Evolutionary conservation across 1,140 invertebrate genomes (phyloP).

Genomic region (Micrasema minimum): DNA sequence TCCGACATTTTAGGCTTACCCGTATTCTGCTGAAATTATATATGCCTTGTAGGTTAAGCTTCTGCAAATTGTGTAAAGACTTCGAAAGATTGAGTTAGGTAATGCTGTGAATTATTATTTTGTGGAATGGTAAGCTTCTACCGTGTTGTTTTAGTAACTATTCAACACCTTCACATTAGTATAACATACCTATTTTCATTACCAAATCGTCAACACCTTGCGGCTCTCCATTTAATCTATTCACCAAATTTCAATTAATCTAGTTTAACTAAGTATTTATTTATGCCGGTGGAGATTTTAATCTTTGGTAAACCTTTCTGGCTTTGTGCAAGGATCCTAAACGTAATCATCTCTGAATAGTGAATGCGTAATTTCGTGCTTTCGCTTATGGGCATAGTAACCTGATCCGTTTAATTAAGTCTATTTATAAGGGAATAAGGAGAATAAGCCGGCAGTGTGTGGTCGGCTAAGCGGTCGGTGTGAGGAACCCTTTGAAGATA

Average conservation of each 20-base stretch:
- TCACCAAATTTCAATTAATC: background rate
- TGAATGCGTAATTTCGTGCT: slow-evolving; percentile 2
- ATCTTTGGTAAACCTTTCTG: background rate
- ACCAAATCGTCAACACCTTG: background rate
- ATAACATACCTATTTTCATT: too few relatives aligned
- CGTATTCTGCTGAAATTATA: too few relatives aligned
- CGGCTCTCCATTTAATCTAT: background rate
- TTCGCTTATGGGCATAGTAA: slow-evolving; percentile 8
- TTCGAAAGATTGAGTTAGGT: too few relatives aligned
- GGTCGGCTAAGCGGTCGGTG: background rate
- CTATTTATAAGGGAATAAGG: slow-evolving; percentile 1
- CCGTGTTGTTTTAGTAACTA: too few relatives aligned
- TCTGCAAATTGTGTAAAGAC: too few relatives aligned
- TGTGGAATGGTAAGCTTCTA: too few relatives aligned
- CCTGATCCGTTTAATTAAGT: slow-evolving; percentile 22
- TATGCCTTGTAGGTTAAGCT: too few relatives aligned
- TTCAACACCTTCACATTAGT: too few relatives aligned
- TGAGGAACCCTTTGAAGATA: slow-evolving; percentile 8
- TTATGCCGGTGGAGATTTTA: background rate
- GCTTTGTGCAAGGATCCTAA: background rate
- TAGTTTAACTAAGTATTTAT: too few relatives aligned
- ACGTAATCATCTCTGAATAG: background rate
- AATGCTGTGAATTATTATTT: too few relatives aligned
- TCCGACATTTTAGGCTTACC: too few relatives aligned
- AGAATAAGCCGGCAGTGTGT: background rate